Percentiles rank a stretch among this genome's conserved stretches.
These are phyloP conservation scores for Lophotis ruficrista DNA, from an alignment of 2,113 vertebrate genomes.

Conservation along the genomic window DNA sequence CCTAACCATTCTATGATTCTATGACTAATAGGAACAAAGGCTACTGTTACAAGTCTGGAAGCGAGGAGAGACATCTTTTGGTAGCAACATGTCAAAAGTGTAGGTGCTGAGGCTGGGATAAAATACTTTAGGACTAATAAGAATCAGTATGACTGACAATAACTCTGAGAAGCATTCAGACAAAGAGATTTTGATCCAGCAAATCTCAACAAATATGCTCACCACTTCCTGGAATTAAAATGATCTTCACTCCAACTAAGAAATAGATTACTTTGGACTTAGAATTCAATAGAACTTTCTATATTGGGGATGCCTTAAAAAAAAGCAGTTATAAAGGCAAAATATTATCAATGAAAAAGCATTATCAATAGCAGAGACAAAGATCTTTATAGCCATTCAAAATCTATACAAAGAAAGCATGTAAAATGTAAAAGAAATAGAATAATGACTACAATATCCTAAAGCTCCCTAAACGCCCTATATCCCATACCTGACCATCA, in stretches of 20 bases:
- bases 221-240: not conserved
- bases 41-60: not conserved
- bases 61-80: not conserved
- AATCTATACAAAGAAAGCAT: not conserved
- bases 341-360: not conserved
- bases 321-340: not conserved
- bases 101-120: not conserved
- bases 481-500: not conserved
- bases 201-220: not conserved
- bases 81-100: not conserved
- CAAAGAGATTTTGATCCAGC: not conserved
- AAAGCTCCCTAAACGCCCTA: not conserved
- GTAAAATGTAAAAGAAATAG: not conserved
- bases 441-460: not conserved
- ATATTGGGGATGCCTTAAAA: not conserved
- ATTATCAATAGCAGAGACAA: not conserved
- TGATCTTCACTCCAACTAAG: not conserved
- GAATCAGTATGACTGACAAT: not conserved
- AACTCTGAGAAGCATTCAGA: not conserved
- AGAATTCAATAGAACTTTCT: not conserved
- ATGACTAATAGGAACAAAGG: not conserved
- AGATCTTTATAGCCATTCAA: not conserved
- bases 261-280: not conserved
- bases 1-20: too few species aligned
- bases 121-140: not conserved